Conservation (phyloP, 2,888 invertebrate genomes). For the Parapristionchus giblindavisi region DNA sequence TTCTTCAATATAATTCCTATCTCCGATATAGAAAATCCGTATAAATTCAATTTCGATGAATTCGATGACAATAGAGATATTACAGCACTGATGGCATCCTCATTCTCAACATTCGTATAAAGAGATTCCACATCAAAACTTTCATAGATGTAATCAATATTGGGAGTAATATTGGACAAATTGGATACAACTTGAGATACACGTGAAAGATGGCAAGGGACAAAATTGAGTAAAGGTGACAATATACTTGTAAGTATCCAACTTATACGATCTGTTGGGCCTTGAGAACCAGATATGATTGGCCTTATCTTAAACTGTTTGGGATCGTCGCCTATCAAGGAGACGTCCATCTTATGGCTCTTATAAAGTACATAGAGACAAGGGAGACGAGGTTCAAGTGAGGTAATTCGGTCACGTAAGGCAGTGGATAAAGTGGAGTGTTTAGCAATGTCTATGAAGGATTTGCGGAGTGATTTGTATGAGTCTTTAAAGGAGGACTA, state of each 20-base stretch:
- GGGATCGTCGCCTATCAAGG: background rate
- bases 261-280: conserved; percentile 16
- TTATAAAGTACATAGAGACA: conserved; percentile 12
- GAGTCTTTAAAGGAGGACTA: background rate
- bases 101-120: conserved; percentile 27
- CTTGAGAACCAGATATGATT: conserved; percentile 18
- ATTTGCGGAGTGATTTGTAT: background rate
- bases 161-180: background rate
- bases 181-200: background rate
- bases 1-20: background rate
- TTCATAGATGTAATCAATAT: background rate
- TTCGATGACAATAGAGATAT: background rate
- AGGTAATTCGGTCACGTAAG: background rate
- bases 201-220: conserved; percentile 3
- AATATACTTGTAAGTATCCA: conserved; percentile 11
- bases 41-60: background rate
- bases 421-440: background rate
- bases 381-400: background rate
- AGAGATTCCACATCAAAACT: conserved; percentile 10
- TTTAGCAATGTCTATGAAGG: background rate
- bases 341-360: conserved; percentile 14
- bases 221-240: background rate
- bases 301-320: background rate
- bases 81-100: conserved; percentile 6
- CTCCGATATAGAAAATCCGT: background rate